Conservation (phyloP, 2,888 invertebrate genomes). For the Vanessa cardui region DNA sequence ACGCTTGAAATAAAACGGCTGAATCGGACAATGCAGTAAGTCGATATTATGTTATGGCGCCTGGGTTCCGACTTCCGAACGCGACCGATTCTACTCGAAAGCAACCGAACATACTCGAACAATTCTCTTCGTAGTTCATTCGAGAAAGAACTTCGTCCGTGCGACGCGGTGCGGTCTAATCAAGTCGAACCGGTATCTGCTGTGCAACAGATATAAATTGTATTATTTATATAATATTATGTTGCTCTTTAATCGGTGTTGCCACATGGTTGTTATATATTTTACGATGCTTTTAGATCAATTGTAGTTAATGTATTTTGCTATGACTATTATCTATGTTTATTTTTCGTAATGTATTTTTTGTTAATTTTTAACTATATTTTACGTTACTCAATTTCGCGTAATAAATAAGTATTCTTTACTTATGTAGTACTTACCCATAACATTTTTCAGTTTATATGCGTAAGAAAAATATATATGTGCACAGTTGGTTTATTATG, state of each 20-base stretch:
- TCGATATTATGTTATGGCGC: background rate
- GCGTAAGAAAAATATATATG: too few species aligned
- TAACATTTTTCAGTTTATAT: too few species aligned
- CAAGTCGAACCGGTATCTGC: constrained; percentile 24
- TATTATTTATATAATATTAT: constrained; percentile 1
- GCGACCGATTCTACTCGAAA: background rate
- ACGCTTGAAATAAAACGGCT: background rate
- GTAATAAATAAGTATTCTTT: too few species aligned
- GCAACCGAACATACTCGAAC: constrained; percentile 5
- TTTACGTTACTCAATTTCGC: too few species aligned
- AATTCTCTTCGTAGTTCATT: background rate
- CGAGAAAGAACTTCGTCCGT: constrained; percentile 5
- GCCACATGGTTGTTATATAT: background rate
- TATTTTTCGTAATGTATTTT: too few species aligned
- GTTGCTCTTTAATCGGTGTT: constrained; percentile 4
- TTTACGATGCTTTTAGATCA: background rate
- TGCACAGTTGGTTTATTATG: too few species aligned
- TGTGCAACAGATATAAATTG: constrained; percentile 18
- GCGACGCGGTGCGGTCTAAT: background rate
- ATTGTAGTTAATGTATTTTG: background rate
- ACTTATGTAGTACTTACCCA: too few species aligned
- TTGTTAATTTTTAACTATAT: too few species aligned
- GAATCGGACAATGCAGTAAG: constrained; percentile 1
- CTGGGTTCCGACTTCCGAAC: background rate
- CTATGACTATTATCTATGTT: too few species aligned